These are phyloP conservation scores for Acanthopagrus latus DNA, from an alignment of 2,797 vertebrate genomes.

Conservation along the genomic window DNA sequence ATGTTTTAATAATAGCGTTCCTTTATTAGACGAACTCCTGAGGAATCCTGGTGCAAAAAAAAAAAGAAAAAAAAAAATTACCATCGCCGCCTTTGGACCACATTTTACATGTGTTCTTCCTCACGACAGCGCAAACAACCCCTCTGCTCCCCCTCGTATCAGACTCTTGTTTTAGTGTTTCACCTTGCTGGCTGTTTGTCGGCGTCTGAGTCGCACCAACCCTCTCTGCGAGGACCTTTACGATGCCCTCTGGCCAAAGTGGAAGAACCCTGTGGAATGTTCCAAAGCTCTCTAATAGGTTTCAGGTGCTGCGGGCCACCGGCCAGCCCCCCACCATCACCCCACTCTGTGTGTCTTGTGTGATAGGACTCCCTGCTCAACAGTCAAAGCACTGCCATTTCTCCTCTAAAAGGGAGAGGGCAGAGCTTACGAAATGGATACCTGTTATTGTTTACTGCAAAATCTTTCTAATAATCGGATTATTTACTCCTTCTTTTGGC, in stretches of 20 bases:
- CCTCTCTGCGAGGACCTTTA: slow-evolving; percentile 85
- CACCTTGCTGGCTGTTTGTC: slow-evolving; percentile 76
- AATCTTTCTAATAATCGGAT: slow-evolving; percentile 9
- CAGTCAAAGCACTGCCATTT: slow-evolving; percentile 72
- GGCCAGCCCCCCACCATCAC: slow-evolving; percentile 77
- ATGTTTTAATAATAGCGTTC: slow-evolving; percentile 70
- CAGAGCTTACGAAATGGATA: slow-evolving; percentile 54
- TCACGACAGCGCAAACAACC: slow-evolving; percentile 27
- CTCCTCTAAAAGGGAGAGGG: slow-evolving; percentile 66
- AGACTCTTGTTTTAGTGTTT: slow-evolving; percentile 70
- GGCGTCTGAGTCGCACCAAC: slow-evolving; percentile 63
- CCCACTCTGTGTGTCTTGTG: slow-evolving; percentile 70
- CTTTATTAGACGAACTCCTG: slow-evolving; percentile 63
- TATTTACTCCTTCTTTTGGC: background rate
- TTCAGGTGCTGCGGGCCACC: slow-evolving; percentile 87
- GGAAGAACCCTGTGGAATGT: slow-evolving; percentile 88
- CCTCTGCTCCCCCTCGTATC: slow-evolving; percentile 11
- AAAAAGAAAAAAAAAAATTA: slow-evolving; percentile 23
- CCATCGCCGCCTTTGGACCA: slow-evolving; percentile 25
- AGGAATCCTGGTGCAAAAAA: slow-evolving; percentile 31
- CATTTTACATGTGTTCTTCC: slow-evolving; percentile 43
- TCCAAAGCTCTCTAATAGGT: slow-evolving; percentile 88
- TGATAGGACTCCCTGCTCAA: slow-evolving; percentile 71
- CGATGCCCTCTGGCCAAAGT: slow-evolving; percentile 86
- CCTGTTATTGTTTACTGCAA: slow-evolving; percentile 36